These are phyloP conservation scores for Triplophysa bombifrons DNA, from an alignment of 2,797 vertebrate genomes.

Conservation along the genomic window DNA sequence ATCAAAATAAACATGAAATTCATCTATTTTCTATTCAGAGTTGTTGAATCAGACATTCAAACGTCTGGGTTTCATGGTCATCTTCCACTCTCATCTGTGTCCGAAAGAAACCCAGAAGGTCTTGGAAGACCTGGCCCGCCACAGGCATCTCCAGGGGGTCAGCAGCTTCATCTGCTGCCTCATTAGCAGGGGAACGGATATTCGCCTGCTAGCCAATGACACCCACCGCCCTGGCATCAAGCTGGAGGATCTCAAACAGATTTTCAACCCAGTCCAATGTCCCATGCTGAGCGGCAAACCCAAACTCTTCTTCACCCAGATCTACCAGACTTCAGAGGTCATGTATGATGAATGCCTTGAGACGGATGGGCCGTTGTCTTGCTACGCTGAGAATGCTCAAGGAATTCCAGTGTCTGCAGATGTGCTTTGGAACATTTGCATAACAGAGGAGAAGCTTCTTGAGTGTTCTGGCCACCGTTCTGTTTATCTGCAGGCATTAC, in stretches of 20 bases:
- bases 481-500: slow-evolving; percentile 78
- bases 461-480: slow-evolving; percentile 68
- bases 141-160: slow-evolving; percentile 63
- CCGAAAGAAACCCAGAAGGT: slow-evolving; percentile 46
- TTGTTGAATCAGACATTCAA: slow-evolving; percentile 78
- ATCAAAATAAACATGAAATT: too few species aligned
- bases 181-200: slow-evolving; percentile 80
- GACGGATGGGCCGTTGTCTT: slow-evolving; percentile 70
- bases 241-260: slow-evolving; percentile 72
- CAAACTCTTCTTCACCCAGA: slow-evolving; percentile 94
- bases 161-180: slow-evolving; percentile 84
- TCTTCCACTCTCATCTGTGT: slow-evolving; percentile 64
- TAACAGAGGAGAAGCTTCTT: slow-evolving; percentile 73
- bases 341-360: slow-evolving; percentile 71
- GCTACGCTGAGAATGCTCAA: background rate
- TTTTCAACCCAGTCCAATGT: slow-evolving; percentile 79
- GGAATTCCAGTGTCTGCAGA: slow-evolving; percentile 82
- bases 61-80: slow-evolving; percentile 76
- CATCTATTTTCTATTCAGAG: slow-evolving; percentile 18
- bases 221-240: slow-evolving; percentile 60
- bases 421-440: slow-evolving; percentile 89
- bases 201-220: slow-evolving; percentile 79
- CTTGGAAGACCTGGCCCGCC: slow-evolving; percentile 63
- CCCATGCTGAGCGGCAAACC: slow-evolving; percentile 86
- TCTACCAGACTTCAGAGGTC: slow-evolving; percentile 69